Evolutionary conservation across 2,888 invertebrate genomes (phyloP), one percentile per base, ranked within the genome.

Genomic region (Agapostemon virescens): DNA sequence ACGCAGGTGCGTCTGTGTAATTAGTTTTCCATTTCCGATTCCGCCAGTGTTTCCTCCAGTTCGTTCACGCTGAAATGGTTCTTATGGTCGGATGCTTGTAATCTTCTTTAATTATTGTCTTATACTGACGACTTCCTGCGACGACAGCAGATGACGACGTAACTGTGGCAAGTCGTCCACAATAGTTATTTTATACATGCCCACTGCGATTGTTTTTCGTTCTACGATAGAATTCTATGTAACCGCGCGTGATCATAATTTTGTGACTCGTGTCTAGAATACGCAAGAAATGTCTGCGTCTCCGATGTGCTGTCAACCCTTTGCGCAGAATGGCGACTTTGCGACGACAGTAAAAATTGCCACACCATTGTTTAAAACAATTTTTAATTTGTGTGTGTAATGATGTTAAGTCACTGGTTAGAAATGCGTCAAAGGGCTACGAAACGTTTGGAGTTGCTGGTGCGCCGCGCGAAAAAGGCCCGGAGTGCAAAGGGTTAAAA

Each of bases 231-330:
- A 58, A 20, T 49, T 52, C 58, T 67, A 38, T 42, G 45, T 76
- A 70, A 70, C 49, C 68, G 73, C 81, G 72, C 80, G 76, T 81
- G 76, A 77, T 77, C 55, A 58, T 85, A 79, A 85, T 80, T 85
- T 83, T 69, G 20, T 38, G 67, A 58, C 42, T 30, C 63, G n/a
- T 7, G 52, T 42, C 42, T 26, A 49, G 52, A 33, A 61, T 17
- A 26, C 42, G 49, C 69, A 75, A 74, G 77, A 85, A 82, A 74
- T 78, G 17, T 58, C 67, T 49, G 30, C 17, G 30, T 20, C 30
- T 36, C n/a, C 30, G 40, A 38, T 30, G 23, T 69, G 33, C 45
- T 40, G 76, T 85, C 36, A 38, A 38, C 36, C n/a, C n/a, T n/a
- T n/a, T n/a, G n/a, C n/a, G n/a, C n/a, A n/a, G n/a, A n/a, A n/a